Evolutionary conservation across 2,113 vertebrate species (phyloP).

Genomic region (Urocitellus parryii): DNA sequence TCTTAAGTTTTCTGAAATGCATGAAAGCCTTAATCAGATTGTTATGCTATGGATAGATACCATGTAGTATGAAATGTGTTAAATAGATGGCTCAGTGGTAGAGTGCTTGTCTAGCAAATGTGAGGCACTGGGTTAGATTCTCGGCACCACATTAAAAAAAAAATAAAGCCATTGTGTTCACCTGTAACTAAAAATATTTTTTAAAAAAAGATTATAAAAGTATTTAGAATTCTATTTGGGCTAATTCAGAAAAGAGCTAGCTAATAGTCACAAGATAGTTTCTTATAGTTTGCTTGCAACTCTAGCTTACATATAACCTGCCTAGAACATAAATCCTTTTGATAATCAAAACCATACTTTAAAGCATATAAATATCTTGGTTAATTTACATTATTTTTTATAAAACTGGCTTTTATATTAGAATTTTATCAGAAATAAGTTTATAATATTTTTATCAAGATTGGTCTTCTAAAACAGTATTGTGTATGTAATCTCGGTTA

Average conservation of each 20-base stretch:
- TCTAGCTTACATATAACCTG: not conserved
- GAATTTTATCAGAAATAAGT: not conserved
- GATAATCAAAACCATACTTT: not conserved
- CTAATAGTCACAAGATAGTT: not conserved
- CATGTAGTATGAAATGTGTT: not conserved
- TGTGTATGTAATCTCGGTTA: not conserved
- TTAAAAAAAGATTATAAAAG: not conserved
- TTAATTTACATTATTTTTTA: slow-evolving; percentile 18
- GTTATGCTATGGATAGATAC: not conserved
- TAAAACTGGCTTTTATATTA: slow-evolving; percentile 54
- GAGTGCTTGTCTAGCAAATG: no score
- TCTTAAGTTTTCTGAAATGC: slow-evolving; percentile 1
- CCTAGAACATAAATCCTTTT: not conserved
- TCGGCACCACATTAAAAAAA: no score
- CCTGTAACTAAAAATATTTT: no score
- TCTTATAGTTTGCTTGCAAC: not conserved
- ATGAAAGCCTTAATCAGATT: not conserved
- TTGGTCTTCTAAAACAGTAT: not conserved
- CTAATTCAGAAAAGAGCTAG: slow-evolving; percentile 29
- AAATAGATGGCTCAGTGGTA: not conserved
- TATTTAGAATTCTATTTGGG: not conserved
- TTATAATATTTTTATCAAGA: slow-evolving; percentile 8
- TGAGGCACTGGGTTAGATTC: no score
- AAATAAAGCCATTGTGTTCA: no score
- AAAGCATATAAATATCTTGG: not conserved